Evolutionary conservation across 2,113 vertebrate genomes (phyloP), one percentile per base, ranked within the genome.

Genomic region (Aepyceros melampus): DNA sequence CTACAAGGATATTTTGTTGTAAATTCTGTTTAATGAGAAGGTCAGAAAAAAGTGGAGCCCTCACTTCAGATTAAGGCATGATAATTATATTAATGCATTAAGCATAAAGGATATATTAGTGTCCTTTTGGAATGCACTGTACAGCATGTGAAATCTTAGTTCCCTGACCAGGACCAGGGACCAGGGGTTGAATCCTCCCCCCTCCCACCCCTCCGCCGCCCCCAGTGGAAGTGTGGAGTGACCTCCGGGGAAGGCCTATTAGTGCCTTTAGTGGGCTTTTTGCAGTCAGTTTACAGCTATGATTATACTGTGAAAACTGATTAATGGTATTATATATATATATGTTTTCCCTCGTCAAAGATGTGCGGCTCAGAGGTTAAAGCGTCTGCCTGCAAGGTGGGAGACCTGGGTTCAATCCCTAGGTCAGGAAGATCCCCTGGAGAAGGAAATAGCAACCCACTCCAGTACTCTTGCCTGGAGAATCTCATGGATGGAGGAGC

Each of bases 121-220:
- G 4, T 6, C 27, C 62, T 43, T 76, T 27, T 27, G 43, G 71
- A 43, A 7, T 76, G 21, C 12, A 2, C 23, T 76, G 71, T 36
- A 43, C 5, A 0, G 71, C 36, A 76, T 43, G 36, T 76, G 71
- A 14, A 43, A 76, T 76, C 23, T 74, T 74, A 76, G 36, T 14
- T 43, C 21, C 71, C 71, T 3, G 71, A 27, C 40, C 36, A 76
- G 71, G 71, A 12, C 71, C 36, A 43, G 23, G 36, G 36, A 43
- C 71, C 36, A 43, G 23, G 36, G 36, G 27, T 76, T 40, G 71
- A 76, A 76, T 2, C 2, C 17, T 17, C 60, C 8, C 8, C 7
- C 3, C 13, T 2, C 0, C 67, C 8, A n/a, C n/a, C 8, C 8
- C 23, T 0, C 4, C 33, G 33, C 60, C 0, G 0, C 29, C 71